These are phyloP conservation scores for Tangara arthus DNA, from an alignment of 2,797 vertebrate genomes.

Conservation along the genomic window DNA sequence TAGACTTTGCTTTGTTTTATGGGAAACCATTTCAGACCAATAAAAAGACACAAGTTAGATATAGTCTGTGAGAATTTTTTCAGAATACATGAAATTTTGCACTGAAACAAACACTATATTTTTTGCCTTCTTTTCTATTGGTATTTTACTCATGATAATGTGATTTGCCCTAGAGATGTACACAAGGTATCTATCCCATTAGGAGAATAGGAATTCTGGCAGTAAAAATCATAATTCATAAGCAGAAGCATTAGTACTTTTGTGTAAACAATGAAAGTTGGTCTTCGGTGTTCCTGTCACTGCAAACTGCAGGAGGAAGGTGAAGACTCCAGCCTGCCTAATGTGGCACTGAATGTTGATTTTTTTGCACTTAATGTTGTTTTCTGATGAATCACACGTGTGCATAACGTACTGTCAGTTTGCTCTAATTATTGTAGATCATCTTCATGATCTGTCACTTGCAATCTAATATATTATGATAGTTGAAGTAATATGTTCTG, in stretches of 20 bases:
- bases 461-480: conserved; percentile 48
- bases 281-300: background rate
- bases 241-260: conserved; percentile 8
- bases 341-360: conserved; percentile 21
- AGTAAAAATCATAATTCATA: conserved; percentile 34
- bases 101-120: background rate
- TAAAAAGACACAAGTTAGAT: background rate
- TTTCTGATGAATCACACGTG: conserved; percentile 3
- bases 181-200: background rate
- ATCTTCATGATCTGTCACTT: conserved; percentile 53
- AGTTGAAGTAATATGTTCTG: conserved; percentile 54
- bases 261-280: background rate
- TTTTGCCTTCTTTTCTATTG: background rate
- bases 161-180: background rate
- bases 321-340: background rate
- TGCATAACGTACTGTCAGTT: conserved; percentile 21
- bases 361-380: conserved; percentile 4
- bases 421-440: conserved; percentile 67
- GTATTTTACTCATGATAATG: background rate
- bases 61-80: background rate
- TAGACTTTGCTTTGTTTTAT: background rate
- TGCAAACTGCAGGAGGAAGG: conserved; percentile 7
- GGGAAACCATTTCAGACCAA: background rate
- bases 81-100: background rate
- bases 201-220: conserved; percentile 11